Evolutionary conservation across 53 echinoderm and acorn worm genomes (phyloP).

Genomic region (Paracentrotus lividus): DNA sequence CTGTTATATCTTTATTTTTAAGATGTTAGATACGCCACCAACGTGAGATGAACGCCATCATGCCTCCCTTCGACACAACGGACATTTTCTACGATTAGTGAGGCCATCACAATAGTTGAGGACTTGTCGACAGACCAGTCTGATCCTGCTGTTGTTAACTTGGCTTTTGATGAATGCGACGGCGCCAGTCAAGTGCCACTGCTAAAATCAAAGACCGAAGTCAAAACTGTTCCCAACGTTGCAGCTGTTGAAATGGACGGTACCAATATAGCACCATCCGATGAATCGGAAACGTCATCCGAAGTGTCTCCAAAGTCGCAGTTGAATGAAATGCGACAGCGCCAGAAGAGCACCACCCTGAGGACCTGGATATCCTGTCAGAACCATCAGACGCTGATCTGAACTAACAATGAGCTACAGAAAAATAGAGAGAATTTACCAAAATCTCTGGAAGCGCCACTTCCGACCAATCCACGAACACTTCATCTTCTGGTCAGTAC

Average conservation of each 20-base stretch:
- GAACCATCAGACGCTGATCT: neutral
- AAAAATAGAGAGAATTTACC: neutral
- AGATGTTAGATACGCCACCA: conserved; percentile 38
- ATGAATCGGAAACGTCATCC: no score
- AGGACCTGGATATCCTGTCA: neutral
- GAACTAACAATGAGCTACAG: neutral
- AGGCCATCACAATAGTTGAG: neutral
- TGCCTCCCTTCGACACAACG: neutral
- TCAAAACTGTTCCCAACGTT: no score
- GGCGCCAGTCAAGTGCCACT: neutral
- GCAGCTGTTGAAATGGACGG: no score
- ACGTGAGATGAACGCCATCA: neutral
- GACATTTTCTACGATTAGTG: neutral
- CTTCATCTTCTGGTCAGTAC: neutral
- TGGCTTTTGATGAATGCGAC: conserved; percentile 2
- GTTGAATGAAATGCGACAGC: neutral
- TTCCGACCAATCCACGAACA: neutral
- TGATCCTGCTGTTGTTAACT: neutral
- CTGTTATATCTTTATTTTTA: conserved; percentile 32
- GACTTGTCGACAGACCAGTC: neutral
- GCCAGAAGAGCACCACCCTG: neutral
- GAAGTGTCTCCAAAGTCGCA: no score
- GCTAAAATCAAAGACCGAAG: no score
- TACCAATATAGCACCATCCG: no score
- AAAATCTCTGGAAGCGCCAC: neutral